These are phyloP conservation scores for Phoenicopterus ruber DNA, from an alignment of 2,113 vertebrate species.

Conservation along the genomic window DNA sequence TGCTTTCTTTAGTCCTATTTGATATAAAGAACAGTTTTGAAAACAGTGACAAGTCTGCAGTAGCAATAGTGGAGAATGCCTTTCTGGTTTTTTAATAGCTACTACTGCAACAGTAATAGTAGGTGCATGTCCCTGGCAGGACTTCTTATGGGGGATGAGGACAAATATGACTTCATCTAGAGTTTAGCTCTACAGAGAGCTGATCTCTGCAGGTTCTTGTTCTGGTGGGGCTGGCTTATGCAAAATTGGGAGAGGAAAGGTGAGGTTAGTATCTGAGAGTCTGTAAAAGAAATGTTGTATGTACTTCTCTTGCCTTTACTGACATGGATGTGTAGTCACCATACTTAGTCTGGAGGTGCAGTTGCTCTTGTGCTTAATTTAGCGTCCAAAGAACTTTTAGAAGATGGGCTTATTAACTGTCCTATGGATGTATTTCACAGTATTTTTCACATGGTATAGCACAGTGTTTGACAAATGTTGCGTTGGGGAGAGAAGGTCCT, in stretches of 20 bases:
- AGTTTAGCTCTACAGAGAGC: background rate
- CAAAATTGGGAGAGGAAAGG: background rate
- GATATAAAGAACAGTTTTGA: background rate
- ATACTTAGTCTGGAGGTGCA: background rate
- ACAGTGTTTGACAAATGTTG: background rate
- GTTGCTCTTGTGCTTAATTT: background rate
- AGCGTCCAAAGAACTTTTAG: background rate
- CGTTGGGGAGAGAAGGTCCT: background rate
- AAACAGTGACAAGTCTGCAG: background rate
- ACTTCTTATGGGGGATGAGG: background rate
- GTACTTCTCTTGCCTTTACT: background rate
- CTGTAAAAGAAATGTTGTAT: background rate
- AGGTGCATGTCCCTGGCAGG: background rate
- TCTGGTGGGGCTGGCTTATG: background rate
- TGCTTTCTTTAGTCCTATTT: background rate
- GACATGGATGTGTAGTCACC: background rate
- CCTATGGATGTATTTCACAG: background rate
- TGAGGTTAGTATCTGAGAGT: background rate
- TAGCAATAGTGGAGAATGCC: background rate
- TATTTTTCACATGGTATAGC: background rate
- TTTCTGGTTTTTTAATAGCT: background rate
- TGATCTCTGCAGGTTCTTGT: background rate
- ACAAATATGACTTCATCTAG: background rate
- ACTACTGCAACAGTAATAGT: background rate
- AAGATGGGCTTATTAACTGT: background rate